Evolutionary conservation across 2,113 vertebrate genomes (phyloP).

Genomic region (Caracal caracal): DNA sequence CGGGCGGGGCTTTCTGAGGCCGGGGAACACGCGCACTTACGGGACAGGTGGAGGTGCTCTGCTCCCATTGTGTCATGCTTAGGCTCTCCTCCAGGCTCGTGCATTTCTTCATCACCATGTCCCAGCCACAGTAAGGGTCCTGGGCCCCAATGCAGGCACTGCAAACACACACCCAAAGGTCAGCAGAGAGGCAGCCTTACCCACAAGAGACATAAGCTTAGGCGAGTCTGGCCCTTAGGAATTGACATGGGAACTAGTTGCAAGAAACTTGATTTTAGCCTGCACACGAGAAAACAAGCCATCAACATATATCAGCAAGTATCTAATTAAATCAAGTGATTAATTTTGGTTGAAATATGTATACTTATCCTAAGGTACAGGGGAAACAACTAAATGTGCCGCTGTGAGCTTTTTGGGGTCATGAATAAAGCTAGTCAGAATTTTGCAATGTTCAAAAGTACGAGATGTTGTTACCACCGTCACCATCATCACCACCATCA

Average conservation of each 20-base stretch:
- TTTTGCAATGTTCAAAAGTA: background rate
- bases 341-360: background rate
- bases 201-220: too few species aligned
- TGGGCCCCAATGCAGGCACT: slow-evolving; percentile 95
- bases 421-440: background rate
- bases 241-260: too few species aligned
- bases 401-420: background rate
- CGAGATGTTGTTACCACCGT: too few species aligned
- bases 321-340: background rate
- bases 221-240: rapidly evolving
- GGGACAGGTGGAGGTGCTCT: slow-evolving; percentile 93
- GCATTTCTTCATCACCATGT: slow-evolving; percentile 94
- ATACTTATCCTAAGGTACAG: background rate
- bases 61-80: slow-evolving; percentile 97
- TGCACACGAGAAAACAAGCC: background rate
- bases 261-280: background rate
- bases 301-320: too few species aligned
- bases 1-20: rapidly evolving
- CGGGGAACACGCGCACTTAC: slow-evolving; percentile 84
- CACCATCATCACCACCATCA: rapidly evolving
- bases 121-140: slow-evolving; percentile 98
- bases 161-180: slow-evolving; percentile 71
- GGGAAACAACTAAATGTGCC: background rate
- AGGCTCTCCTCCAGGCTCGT: slow-evolving; percentile 96
- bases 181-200: background rate